Conservation (phyloP, 2,113 vertebrate genomes). For the Oncorhynchus clarkii region DNA sequence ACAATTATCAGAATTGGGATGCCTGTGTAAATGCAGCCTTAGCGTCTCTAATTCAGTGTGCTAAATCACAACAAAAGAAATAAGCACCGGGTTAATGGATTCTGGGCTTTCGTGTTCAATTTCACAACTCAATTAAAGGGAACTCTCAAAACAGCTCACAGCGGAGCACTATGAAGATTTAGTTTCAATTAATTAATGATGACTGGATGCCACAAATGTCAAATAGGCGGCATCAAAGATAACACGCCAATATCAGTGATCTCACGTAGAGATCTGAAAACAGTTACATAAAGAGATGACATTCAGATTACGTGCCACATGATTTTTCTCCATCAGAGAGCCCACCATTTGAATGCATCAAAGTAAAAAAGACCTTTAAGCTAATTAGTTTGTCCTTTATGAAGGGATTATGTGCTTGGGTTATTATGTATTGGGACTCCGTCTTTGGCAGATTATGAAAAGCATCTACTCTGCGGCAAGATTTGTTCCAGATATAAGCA, state of each 20-base stretch:
- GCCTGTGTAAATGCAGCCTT: too few species aligned
- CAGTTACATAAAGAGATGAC: slow-evolving; percentile 48
- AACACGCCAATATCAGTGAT: slow-evolving; percentile 49
- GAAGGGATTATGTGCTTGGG: slow-evolving; percentile 56
- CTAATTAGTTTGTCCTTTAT: slow-evolving; percentile 73
- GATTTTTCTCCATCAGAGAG: slow-evolving; percentile 35
- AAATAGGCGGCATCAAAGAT: slow-evolving; percentile 50
- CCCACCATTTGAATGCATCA: slow-evolving; percentile 56
- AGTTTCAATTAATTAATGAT: slow-evolving; percentile 48
- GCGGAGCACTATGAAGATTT: slow-evolving; percentile 24
- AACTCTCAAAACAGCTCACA: slow-evolving; percentile 3
- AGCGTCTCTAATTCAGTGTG: neutral
- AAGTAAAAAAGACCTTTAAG: slow-evolving; percentile 67
- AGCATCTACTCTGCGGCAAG: neutral
- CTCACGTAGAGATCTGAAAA: slow-evolving; percentile 45
- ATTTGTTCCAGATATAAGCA: neutral
- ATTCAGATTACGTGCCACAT: slow-evolving; percentile 52
- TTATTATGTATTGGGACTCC: slow-evolving; percentile 48
- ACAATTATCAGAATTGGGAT: neutral
- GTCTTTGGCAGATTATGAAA: slow-evolving; percentile 37
- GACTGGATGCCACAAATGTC: slow-evolving; percentile 57
- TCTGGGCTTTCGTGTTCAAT: neutral
- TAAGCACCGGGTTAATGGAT: neutral
- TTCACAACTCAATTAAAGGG: slow-evolving; percentile 24
- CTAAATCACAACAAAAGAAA: neutral